Conservation (phyloP, 1,140 invertebrate genomes). For the Mizuhopecten yessoensis region DNA sequence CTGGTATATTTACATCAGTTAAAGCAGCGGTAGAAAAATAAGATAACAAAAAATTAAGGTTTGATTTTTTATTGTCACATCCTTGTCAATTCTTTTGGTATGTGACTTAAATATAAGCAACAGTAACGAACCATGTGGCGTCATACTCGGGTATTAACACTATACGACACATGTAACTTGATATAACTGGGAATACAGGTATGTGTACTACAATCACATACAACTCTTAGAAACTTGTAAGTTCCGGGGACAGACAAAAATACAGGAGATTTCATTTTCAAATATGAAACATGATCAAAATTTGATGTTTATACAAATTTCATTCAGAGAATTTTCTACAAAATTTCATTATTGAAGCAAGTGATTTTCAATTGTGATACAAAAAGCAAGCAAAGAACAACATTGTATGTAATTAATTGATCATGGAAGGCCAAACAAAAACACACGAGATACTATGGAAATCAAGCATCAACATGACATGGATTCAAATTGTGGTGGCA, state of each 20-base stretch:
- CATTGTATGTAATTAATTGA: neutral
- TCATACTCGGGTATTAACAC: neutral
- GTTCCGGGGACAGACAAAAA: constrained; percentile 29
- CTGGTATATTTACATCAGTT: too few relatives aligned
- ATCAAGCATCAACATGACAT: constrained; percentile 27
- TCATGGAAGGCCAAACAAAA: neutral
- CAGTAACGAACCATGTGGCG: constrained; percentile 23
- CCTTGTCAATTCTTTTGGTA: constrained; percentile 23
- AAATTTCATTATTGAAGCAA: constrained; percentile 35
- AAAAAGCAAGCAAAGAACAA: constrained; percentile 30
- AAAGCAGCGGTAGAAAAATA: too few relatives aligned
- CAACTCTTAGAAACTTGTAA: constrained; percentile 23
- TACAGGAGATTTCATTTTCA: constrained; percentile 32
- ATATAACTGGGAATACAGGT: constrained; percentile 20
- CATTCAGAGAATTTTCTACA: constrained; percentile 38
- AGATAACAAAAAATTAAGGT: neutral
- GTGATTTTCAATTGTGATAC: neutral
- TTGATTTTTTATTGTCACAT: constrained; percentile 36
- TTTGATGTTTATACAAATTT: constrained; percentile 27
- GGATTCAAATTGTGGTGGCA: neutral
- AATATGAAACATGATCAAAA: constrained; percentile 29
- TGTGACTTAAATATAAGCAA: constrained; percentile 39
- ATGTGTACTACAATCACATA: constrained; percentile 30
- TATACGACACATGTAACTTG: constrained; percentile 2
- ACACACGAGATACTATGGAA: neutral